Percentiles rank a stretch among this genome's conserved stretches.
These are phyloP conservation scores for Argyrosomus japonicus DNA, from an alignment of 2,113 vertebrate species.

Conservation along the genomic window DNA sequence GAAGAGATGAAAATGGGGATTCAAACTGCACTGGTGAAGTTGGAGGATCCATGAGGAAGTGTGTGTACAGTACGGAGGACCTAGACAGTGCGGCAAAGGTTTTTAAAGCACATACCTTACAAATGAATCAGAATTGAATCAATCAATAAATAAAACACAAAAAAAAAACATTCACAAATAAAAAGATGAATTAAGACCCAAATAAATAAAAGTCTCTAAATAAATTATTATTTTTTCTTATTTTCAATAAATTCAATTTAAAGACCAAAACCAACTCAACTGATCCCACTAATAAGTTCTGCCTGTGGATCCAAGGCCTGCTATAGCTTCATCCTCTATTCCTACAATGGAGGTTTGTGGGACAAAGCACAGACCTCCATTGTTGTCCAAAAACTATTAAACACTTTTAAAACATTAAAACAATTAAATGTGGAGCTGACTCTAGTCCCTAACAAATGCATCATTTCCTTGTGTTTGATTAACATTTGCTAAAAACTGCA, in stretches of 20 bases:
- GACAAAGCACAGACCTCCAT: too few relatives aligned
- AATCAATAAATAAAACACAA: not conserved
- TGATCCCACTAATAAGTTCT: too few relatives aligned
- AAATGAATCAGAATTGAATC: not conserved
- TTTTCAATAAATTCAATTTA: not conserved
- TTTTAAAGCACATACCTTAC: constrained; percentile 6
- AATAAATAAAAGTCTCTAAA: not conserved
- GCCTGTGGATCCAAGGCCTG: too few relatives aligned
- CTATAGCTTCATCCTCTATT: too few relatives aligned
- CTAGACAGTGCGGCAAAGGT: constrained; percentile 12
- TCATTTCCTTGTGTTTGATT: too few relatives aligned
- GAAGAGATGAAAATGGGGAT: constrained; percentile 73
- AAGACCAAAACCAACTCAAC: not conserved
- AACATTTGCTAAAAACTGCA: too few relatives aligned
- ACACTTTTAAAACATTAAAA: too few relatives aligned
- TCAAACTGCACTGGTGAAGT: constrained; percentile 62
- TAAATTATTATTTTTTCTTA: not conserved
- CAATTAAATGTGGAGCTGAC: too few relatives aligned
- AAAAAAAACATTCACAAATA: not conserved
- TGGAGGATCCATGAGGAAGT: constrained; percentile 36
- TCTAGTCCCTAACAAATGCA: too few relatives aligned
- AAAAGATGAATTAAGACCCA: not conserved
- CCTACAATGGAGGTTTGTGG: too few relatives aligned
- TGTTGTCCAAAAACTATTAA: too few relatives aligned
- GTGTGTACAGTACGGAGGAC: constrained; percentile 18